A percentile compares a stretch with the other conserved stretches of the same genome.
Evolutionary conservation across 2,113 vertebrate genomes (phyloP).

Genomic region (Rhabdomys dilectus): DNA sequence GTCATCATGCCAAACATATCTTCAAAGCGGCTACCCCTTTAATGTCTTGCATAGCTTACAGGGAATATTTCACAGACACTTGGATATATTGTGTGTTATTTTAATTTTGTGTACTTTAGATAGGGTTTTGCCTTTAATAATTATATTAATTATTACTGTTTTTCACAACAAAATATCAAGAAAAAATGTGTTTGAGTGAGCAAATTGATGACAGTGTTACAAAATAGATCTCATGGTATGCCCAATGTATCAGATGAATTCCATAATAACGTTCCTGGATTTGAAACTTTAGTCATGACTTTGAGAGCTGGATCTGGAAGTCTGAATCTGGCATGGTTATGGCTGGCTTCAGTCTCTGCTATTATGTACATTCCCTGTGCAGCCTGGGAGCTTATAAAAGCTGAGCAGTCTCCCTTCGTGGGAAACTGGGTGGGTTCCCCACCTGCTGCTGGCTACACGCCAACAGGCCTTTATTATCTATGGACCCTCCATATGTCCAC

Average conservation of each 20-base stretch:
- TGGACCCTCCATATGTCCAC: background rate
- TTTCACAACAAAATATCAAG: background rate
- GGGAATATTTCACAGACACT: slow-evolving; percentile 67
- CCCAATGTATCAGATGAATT: slow-evolving; percentile 8
- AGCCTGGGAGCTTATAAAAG: background rate
- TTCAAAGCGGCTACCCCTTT: slow-evolving; percentile 72
- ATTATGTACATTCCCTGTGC: background rate
- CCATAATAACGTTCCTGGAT: background rate
- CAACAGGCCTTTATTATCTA: background rate
- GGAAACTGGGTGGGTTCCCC: too few species aligned
- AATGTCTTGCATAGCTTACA: slow-evolving; percentile 64
- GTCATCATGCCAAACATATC: slow-evolving; percentile 79
- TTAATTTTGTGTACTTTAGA: slow-evolving; percentile 38
- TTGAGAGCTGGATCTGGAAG: background rate
- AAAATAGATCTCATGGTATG: slow-evolving; percentile 22
- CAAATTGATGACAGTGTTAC: background rate
- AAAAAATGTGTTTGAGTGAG: slow-evolving; percentile 8
- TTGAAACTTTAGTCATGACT: background rate
- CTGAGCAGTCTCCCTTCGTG: background rate
- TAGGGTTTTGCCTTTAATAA: background rate
- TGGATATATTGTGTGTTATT: slow-evolving; percentile 61
- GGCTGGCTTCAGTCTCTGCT: slow-evolving; percentile 16
- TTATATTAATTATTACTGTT: background rate
- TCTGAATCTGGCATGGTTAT: background rate
- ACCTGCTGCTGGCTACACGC: background rate